These are phyloP conservation scores for Falco rusticolus DNA, from an alignment of 2,797 vertebrate species.

Conservation along the genomic window DNA sequence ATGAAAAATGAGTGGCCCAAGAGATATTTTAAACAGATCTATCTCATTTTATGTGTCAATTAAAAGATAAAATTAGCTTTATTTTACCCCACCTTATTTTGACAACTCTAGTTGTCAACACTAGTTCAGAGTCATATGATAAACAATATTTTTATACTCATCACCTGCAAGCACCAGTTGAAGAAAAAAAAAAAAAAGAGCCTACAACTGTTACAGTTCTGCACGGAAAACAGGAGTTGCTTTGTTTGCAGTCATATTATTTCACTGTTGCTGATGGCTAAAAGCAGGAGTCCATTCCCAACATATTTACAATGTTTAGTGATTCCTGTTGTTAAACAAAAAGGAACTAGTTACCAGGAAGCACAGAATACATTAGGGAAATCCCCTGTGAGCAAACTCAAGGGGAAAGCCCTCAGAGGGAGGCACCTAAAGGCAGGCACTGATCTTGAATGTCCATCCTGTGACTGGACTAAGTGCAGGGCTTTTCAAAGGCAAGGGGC, in stretches of 20 bases:
- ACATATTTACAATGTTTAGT: accelerated
- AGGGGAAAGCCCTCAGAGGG: not conserved
- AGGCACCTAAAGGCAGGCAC: not conserved
- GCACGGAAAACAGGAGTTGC: not conserved
- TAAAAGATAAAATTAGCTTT: not conserved
- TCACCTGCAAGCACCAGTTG: not conserved
- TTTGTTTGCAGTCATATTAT: not conserved
- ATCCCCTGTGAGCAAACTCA: not conserved
- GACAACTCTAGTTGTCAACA: not conserved
- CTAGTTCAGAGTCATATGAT: not conserved
- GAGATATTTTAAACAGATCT: not conserved
- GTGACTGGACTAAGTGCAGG: not conserved
- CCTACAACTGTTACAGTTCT: not conserved
- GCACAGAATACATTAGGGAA: not conserved
- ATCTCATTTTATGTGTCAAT: not conserved
- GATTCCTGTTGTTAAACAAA: not conserved
- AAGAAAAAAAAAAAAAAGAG: not conserved
- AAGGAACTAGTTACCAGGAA: not conserved
- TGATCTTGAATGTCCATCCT: accelerated
- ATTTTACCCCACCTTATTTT: not conserved
- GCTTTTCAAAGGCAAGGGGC: not conserved
- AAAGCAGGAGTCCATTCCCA: not conserved
- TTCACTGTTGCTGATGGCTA: not conserved
- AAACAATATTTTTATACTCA: not conserved
- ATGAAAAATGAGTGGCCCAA: not conserved